Evolutionary conservation across 2,888 invertebrate species (phyloP).

Genomic region (Mythimna lalbum): DNA sequence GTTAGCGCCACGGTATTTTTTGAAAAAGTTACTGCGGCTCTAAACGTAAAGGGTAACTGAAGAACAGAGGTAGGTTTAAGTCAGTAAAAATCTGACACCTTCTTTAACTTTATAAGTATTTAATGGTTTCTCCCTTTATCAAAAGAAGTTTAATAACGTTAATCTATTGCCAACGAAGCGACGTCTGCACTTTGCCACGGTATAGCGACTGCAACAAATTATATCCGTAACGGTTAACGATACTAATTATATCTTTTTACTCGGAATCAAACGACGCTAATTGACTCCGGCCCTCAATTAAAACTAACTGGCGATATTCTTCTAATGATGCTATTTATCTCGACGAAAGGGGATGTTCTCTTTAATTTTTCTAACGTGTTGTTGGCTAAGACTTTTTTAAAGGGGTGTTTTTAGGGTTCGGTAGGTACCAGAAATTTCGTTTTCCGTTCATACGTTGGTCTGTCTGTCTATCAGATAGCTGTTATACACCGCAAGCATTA

Average conservation of each 20-base stretch:
- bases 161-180: constrained; percentile 9
- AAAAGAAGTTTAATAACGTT: neutral
- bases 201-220: constrained; percentile 43
- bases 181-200: constrained; percentile 31
- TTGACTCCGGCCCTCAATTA: constrained; percentile 79
- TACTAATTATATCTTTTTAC: constrained; percentile 80
- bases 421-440: no score
- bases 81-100: no score
- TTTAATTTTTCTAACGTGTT: constrained; percentile 9
- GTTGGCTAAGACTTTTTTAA: neutral
- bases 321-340: constrained; percentile 55
- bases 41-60: no score
- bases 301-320: constrained; percentile 64
- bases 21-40: no score
- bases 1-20: no score
- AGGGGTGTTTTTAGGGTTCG: neutral
- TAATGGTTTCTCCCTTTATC: no score
- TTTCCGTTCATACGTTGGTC: no score
- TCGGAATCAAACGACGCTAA: constrained; percentile 79
- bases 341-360: constrained; percentile 14
- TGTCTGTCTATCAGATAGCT: no score
- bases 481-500: no score
- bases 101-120: no score
- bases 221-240: constrained; percentile 74
- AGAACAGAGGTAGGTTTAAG: no score